Conservation (phyloP, 2,113 vertebrate genomes). For the Anhinga anhinga region DNA sequence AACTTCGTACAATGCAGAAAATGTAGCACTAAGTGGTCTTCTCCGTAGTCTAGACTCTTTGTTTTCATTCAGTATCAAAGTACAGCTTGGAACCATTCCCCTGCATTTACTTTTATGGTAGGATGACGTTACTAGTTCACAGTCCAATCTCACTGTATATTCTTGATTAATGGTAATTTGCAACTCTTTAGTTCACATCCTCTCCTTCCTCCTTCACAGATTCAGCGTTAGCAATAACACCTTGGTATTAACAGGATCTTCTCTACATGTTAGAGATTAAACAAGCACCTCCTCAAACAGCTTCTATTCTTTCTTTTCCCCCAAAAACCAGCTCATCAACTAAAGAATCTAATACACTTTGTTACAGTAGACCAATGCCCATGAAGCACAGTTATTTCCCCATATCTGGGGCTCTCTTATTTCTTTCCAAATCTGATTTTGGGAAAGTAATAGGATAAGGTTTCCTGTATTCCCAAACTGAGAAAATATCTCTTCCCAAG, state of each 20-base stretch:
- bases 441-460: neutral
- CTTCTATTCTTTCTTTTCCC: neutral
- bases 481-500: neutral
- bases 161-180: neutral
- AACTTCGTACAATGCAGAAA: neutral
- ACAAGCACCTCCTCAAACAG: neutral
- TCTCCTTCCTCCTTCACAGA: neutral
- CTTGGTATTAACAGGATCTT: neutral
- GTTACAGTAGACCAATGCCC: neutral
- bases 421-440: neutral
- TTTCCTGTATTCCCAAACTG: neutral
- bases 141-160: neutral
- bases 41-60: neutral
- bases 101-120: neutral
- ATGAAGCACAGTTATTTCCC: neutral
- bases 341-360: neutral
- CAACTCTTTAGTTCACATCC: neutral
- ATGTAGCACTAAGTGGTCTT: neutral
- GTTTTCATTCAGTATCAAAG: neutral
- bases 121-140: neutral
- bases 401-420: neutral
- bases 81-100: neutral
- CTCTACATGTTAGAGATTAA: neutral
- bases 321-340: neutral
- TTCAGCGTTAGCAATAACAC: neutral